Percentiles rank a stretch among this genome's conserved stretches.
Evolutionary conservation across 2,113 vertebrate genomes (phyloP).

Genomic region (Paraplagusia blochii): DNA sequence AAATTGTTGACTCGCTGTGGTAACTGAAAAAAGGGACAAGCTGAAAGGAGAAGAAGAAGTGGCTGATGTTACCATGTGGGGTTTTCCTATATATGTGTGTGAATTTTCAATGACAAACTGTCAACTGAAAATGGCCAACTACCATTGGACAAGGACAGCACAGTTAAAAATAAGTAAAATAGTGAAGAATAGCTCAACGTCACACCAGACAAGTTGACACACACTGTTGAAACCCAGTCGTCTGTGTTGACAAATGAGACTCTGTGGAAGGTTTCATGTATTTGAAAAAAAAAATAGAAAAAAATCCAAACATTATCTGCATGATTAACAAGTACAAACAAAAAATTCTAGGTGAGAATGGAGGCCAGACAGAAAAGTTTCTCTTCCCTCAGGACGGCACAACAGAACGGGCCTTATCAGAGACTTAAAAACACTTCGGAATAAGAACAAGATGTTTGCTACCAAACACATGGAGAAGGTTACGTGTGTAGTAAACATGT

Average conservation of each 20-base stretch:
- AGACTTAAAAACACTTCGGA: background rate
- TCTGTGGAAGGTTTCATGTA: background rate
- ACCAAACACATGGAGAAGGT: slow-evolving; percentile 3
- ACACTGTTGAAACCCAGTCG: background rate
- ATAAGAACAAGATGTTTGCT: slow-evolving; percentile 9
- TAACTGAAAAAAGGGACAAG: too few species aligned
- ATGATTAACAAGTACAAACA: background rate
- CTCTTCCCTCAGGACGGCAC: slow-evolving; percentile 4
- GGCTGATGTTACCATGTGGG: too few species aligned
- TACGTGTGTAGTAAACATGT: background rate
- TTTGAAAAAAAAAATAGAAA: background rate
- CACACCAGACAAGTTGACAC: too few species aligned
- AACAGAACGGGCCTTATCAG: slow-evolving; percentile 15
- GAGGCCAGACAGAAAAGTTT: slow-evolving; percentile 1
- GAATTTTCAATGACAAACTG: too few species aligned
- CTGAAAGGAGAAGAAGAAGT: too few species aligned
- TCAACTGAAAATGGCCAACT: too few species aligned
- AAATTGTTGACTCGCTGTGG: too few species aligned
- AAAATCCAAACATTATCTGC: background rate
- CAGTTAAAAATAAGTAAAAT: too few species aligned
- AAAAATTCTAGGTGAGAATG: background rate
- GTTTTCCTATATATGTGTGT: too few species aligned
- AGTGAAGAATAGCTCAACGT: too few species aligned
- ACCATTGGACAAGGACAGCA: too few species aligned
- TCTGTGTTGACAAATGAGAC: background rate